These are phyloP conservation scores for Amaurobius ferox DNA, from an alignment of 2,888 invertebrate species.

Conservation along the genomic window DNA sequence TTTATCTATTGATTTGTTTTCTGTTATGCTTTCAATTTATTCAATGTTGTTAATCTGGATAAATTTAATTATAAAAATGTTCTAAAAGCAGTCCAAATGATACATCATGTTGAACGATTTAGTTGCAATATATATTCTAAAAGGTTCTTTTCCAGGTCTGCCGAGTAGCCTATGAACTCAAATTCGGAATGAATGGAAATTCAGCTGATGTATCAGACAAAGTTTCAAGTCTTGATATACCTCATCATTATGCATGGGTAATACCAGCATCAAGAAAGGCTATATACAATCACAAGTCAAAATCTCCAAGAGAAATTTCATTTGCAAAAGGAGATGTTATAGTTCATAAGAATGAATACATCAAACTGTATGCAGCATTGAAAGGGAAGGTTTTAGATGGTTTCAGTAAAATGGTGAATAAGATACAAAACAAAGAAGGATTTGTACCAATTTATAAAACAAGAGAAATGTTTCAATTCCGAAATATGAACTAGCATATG, in stretches of 20 bases:
- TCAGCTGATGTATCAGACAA: conserved; percentile 19
- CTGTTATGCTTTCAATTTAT: too few relatives aligned
- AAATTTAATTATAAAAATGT: too few relatives aligned
- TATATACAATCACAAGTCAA: conserved; percentile 42
- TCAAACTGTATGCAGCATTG: conserved; percentile 34
- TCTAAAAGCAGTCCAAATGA: too few relatives aligned
- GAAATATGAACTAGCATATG: too few relatives aligned
- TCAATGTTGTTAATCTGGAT: too few relatives aligned
- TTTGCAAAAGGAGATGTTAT: conserved; percentile 40
- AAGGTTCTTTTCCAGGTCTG: conserved; percentile 37
- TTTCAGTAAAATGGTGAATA: conserved; percentile 35
- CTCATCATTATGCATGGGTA: conserved; percentile 59
- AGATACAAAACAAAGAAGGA: conserved; percentile 32
- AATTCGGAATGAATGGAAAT: conserved; percentile 20
- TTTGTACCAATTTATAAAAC: conserved; percentile 53
- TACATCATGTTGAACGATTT: too few relatives aligned
- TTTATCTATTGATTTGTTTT: too few relatives aligned
- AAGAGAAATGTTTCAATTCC: conserved; percentile 37
- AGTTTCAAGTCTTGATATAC: conserved; percentile 41
- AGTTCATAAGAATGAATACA: conserved; percentile 38
- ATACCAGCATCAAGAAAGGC: conserved; percentile 41
- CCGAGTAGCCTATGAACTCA: conserved; percentile 51
- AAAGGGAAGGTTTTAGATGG: conserved; percentile 46
- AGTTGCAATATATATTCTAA: too few relatives aligned
- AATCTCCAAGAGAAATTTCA: conserved; percentile 39